These are phyloP conservation scores for Montifringilla adamsi DNA, from an alignment of 2,113 vertebrate genomes.

Conservation along the genomic window DNA sequence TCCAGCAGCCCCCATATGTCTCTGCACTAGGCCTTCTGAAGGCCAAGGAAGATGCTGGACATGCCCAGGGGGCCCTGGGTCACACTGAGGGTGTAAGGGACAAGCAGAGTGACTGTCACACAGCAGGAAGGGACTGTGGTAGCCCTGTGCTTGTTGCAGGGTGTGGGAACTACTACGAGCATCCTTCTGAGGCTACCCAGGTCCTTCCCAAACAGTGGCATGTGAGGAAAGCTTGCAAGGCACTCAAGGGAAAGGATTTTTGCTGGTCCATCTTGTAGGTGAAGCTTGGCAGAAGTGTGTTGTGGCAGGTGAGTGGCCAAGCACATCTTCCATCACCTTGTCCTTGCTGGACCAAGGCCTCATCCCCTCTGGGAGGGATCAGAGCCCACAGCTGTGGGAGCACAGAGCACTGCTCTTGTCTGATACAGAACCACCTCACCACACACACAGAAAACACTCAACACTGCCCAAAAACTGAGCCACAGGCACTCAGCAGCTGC, in stretches of 20 bases:
- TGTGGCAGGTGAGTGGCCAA: not conserved
- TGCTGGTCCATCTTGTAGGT: not conserved
- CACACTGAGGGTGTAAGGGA: not conserved
- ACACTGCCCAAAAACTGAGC: not conserved
- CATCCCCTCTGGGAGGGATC: not conserved
- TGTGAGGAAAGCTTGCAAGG: not conserved
- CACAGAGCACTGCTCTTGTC: not conserved
- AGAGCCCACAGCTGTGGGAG: rapidly evolving
- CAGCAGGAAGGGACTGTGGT: not conserved
- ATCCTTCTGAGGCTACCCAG: not conserved
- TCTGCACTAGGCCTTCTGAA: not conserved
- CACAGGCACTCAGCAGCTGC: not conserved
- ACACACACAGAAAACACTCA: not conserved
- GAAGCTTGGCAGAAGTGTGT: not conserved
- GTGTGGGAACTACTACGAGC: rapidly evolving
- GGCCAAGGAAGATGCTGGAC: not conserved
- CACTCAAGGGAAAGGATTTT: not conserved
- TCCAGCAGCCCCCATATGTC: not conserved
- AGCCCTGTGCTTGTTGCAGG: rapidly evolving
- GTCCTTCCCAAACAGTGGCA: not conserved
- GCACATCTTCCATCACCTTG: not conserved
- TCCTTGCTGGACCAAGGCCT: not conserved
- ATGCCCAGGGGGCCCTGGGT: rapidly evolving
- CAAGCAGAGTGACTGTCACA: not conserved
- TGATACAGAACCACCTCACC: not conserved